These are phyloP conservation scores for Numenius arquata DNA, from an alignment of 2,113 vertebrate genomes.

Conservation along the genomic window DNA sequence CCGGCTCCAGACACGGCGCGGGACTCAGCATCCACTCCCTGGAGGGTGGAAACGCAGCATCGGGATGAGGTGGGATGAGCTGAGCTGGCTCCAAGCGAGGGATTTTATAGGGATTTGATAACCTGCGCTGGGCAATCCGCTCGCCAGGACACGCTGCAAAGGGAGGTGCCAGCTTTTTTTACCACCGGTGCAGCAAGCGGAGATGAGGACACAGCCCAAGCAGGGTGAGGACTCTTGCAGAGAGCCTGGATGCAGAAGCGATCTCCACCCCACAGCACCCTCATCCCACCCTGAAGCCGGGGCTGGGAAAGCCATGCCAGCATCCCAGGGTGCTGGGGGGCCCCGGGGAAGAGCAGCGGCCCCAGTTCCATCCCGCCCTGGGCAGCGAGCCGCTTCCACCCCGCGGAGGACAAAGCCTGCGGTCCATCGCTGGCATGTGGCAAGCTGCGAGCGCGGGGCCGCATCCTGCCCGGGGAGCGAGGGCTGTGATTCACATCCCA, in stretches of 20 bases:
- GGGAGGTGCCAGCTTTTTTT: not conserved
- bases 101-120: not conserved
- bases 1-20: not conserved
- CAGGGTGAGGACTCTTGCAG: accelerated
- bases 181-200: not conserved
- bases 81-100: accelerated
- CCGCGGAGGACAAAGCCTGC: constrained; percentile 49
- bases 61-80: not conserved
- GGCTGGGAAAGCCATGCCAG: not conserved
- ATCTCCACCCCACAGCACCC: not conserved
- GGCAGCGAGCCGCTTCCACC: constrained; percentile 24
- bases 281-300: not conserved
- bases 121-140: accelerated
- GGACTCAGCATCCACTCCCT: accelerated
- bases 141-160: not conserved
- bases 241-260: not conserved
- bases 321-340: not conserved
- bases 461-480: constrained; percentile 36
- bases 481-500: constrained; percentile 43
- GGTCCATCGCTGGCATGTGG: not conserved
- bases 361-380: not conserved
- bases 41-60: not conserved
- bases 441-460: constrained; percentile 8
- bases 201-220: not conserved
- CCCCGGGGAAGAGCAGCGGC: not conserved